A percentile compares a stretch with the other conserved stretches of the same genome.
Evolutionary conservation across 2,113 vertebrate genomes (phyloP).

Genomic region (Triplophysa dalaica): DNA sequence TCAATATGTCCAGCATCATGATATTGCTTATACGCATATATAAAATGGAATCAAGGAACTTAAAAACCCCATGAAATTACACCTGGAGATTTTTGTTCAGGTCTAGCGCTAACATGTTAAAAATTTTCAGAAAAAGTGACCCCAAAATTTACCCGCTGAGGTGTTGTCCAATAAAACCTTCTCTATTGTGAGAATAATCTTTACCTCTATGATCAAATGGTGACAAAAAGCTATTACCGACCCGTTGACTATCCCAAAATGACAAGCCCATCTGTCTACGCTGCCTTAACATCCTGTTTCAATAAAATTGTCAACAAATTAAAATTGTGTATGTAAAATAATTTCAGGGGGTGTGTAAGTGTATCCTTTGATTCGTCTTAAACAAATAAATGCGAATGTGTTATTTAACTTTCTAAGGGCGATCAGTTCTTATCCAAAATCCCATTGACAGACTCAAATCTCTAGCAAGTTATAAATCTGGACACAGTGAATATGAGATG

Average conservation of each 20-base stretch:
- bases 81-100: not conserved
- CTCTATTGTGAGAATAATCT: too few species aligned
- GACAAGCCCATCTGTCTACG: not conserved
- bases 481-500: conserved; percentile 16
- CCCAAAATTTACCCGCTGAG: not conserved
- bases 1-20: conserved; percentile 26
- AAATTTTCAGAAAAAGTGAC: not conserved
- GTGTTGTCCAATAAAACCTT: not conserved
- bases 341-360: not conserved
- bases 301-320: not conserved
- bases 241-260: not conserved
- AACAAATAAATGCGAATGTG: not conserved
- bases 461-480: not conserved
- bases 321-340: too few species aligned
- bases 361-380: not conserved
- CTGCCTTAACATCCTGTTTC: not conserved
- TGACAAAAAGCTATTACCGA: not conserved
- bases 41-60: not conserved
- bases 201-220: too few species aligned
- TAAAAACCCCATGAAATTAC: not conserved
- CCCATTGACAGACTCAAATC: not conserved
- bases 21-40: conserved; percentile 4
- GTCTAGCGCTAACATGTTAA: not conserved
- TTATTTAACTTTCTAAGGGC: not conserved
- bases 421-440: too few species aligned